A percentile compares a stretch with the other conserved stretches of the same genome.
phyloP scores from a whole-genome alignment of 2,797 vertebrate species.

The Gallirallus australis region DNA sequence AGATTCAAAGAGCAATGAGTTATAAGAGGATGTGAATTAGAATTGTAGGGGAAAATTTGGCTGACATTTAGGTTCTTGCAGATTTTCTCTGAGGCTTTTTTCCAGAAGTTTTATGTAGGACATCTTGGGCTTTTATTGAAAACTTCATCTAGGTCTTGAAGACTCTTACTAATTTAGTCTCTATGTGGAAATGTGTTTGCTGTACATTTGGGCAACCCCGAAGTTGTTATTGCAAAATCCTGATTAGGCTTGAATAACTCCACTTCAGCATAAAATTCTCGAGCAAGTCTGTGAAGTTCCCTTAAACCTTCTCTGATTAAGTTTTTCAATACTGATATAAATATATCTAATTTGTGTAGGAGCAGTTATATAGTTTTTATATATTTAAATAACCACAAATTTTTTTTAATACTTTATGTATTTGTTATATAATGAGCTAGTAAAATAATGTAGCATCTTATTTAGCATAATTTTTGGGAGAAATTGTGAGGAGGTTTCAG shows the following conservation, averaged over 20 bases:
- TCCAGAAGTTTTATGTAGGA: background rate
- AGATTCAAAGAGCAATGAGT: background rate
- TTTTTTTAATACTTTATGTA: background rate
- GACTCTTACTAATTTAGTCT: background rate
- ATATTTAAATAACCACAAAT: background rate
- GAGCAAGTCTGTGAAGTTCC: background rate
- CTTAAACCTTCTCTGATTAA: background rate
- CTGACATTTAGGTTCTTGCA: slow-evolving; percentile 29
- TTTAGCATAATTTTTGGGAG: background rate
- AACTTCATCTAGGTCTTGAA: background rate
- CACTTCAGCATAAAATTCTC: background rate
- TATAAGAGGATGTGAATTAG: background rate
- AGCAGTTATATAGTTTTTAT: background rate
- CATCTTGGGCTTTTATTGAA: background rate
- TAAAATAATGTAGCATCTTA: background rate
- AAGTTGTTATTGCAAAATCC: background rate
- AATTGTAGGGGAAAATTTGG: background rate
- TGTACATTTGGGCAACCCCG: background rate
- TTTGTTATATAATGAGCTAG: background rate
- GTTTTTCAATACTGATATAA: background rate
- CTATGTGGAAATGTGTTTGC: background rate
- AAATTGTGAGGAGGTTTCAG: background rate
- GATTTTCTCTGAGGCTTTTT: background rate
- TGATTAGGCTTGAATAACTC: background rate
- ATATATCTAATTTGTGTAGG: background rate